Base-by-base conservation (phyloP, 2,113 vertebrate genomes). In the Sebastes schlegelii region DNA sequence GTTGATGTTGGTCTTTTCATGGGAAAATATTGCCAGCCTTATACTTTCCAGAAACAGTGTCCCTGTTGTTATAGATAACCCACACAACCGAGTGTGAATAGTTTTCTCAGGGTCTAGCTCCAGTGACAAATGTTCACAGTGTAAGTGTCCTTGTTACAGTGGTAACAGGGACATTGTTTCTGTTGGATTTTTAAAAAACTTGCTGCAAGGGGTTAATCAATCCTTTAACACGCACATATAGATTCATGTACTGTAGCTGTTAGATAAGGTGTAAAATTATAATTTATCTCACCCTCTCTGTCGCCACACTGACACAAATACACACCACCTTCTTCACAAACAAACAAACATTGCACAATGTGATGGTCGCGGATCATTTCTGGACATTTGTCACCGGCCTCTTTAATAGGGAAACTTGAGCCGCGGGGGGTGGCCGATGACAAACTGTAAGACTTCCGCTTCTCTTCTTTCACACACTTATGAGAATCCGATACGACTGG, bases 401-500 rank as follows among this genome's bases (percentile, higher is more conserved):
- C 79, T 85, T 80, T 78, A 58, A 77, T 75, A 14, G 57, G 40
- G 82, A 86, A 87, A 90, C 65, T 58, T 58, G 61, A 89, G 78
- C 70, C 65, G 21, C 1, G n/a, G 1, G 6, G 57, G 76, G 71
- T 63, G 26, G 26, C 26, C 72, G 68, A 86, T 84, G 83, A 86
- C 82, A 80, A 90, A 86, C 54, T 45, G 46, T 49, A 87, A 80
- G 77, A 90, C 86, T 89, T 92, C 92, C 77, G 87, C 91, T 86
- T 90, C 91, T 92, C 87, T 71, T 76, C 89, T 94, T 93, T 91
- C 92, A 91, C 88, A 87, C 83, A 81, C 89, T 91, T 91, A 87
- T 86, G 83, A 87, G 90, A 94, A 94, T 91, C 82, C 62, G 88
- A 94, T 90, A 91, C 72, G 86, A 74, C 26, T 55, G 63, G 82